Evolutionary conservation across 2,113 vertebrate genomes (phyloP), one percentile per base, ranked within the genome.

Genomic region (Rhegmatorhina hoffmannsi): DNA sequence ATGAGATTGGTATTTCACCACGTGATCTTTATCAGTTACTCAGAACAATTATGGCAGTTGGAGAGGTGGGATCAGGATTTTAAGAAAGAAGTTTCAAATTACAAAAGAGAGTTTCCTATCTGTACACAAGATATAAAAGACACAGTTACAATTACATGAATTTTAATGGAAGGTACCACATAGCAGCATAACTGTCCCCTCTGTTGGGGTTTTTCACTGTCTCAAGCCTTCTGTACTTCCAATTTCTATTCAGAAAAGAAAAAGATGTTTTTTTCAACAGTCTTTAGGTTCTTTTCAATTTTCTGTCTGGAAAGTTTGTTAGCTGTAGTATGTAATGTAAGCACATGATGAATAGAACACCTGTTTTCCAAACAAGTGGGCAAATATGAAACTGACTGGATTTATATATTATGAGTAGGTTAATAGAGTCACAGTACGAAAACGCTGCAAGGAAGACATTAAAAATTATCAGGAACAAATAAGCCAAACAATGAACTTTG

Each of bases 11-110:
- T 72, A 92, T 95, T 95, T 96, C 87, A 92, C 66, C 53, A 52
- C 2, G 21, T 43, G 75, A 91, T 78, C 80, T 84, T 94, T 94
- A 89, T 94, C 84, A 82, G 58, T 44, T 92, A 47, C 38, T 75
- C 52, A 79, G 87, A 89, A 64, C 62, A 92, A 84, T 91, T 89
- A 72, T 13, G 60, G 49, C 49, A 62, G 64, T 52, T 87, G 58
- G 40, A 89, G 31, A 78, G 62, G 64, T 6, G 0, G 53, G 53
- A 82, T 84, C 56, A 79, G 46, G 50, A 44, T 84, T 92, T 91
- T 72, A 90, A 55, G n/a, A 90, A 77, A 89, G 33, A 94, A n/a
- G 81, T 85, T 92, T 94, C 49, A 56, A 76, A 89, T 92, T 94
- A 85, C 77, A 76, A 62, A 89, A 94, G 69, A 59, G 24, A 84